A percentile compares a stretch with the other conserved stretches of the same genome.
phyloP scores from a whole-genome alignment of 2,888 invertebrate genomes.

The Pocota personata region DNA sequence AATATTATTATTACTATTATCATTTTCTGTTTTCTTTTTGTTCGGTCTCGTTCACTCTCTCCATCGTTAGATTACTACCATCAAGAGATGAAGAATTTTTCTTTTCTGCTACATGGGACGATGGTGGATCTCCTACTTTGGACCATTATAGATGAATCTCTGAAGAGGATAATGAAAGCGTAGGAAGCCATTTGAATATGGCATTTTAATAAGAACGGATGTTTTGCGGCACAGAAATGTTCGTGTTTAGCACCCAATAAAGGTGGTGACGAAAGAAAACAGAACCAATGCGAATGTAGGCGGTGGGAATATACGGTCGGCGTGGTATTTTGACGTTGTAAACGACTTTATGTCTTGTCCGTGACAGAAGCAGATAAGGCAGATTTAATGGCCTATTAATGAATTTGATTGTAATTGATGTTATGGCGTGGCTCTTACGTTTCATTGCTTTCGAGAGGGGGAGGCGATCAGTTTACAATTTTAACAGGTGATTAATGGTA shows the following conservation, averaged over 20 bases:
- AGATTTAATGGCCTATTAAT: slow-evolving; percentile 70
- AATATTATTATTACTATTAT: slow-evolving; percentile 64
- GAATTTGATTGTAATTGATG: slow-evolving; percentile 70
- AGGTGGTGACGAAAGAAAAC: slow-evolving; percentile 28
- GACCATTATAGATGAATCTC: slow-evolving; percentile 65
- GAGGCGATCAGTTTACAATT: slow-evolving; percentile 37
- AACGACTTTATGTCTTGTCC: slow-evolving; percentile 69
- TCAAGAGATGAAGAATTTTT: background rate
- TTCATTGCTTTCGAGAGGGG: slow-evolving; percentile 37
- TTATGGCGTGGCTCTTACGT: slow-evolving; percentile 47
- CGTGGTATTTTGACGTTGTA: slow-evolving; percentile 33
- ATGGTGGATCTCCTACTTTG: slow-evolving; percentile 23
- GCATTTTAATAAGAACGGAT: slow-evolving; percentile 64
- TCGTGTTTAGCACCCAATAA: slow-evolving; percentile 67
- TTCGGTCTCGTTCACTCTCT: background rate
- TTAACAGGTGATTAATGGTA: slow-evolving; percentile 42
- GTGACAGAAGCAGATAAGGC: slow-evolving; percentile 68
- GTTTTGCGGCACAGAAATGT: slow-evolving; percentile 56
- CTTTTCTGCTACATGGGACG: too few species aligned
- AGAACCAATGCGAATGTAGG: slow-evolving; percentile 18
- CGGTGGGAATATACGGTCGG: background rate
- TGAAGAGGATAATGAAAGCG: slow-evolving; percentile 61
- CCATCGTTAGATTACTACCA: background rate
- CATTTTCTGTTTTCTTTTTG: slow-evolving; percentile 33
- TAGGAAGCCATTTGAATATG: slow-evolving; percentile 68